A percentile compares a stretch with the other conserved stretches of the same genome.
Conservation (phyloP, 2,797 vertebrate species). For the Siniperca obscura region DNA sequence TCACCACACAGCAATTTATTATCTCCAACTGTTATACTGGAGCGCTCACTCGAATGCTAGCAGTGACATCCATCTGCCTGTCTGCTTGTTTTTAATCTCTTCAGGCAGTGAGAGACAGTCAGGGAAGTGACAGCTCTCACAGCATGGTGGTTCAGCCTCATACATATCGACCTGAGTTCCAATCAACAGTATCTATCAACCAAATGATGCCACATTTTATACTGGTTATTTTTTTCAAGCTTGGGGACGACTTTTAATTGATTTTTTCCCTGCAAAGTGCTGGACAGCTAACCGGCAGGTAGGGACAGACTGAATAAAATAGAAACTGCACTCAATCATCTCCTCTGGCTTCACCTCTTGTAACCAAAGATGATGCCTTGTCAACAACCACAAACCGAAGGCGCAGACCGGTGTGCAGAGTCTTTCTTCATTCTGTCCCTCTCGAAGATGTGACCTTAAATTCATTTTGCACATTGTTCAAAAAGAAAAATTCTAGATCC, state of each 20-base stretch:
- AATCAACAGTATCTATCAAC: not conserved
- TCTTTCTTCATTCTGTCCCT: not conserved
- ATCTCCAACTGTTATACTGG: constrained; percentile 51
- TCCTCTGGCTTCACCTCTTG: constrained; percentile 4
- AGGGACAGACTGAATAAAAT: not conserved
- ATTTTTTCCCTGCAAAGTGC: not conserved
- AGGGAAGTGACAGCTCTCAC: constrained; percentile 64
- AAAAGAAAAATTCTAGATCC: no score
- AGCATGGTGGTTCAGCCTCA: constrained; percentile 44
- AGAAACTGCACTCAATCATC: constrained; percentile 1
- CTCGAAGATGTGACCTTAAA: not conserved
- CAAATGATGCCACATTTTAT: not conserved
- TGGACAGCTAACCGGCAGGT: not conserved
- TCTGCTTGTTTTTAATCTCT: constrained; percentile 64
- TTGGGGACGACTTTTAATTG: not conserved
- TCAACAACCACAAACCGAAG: not conserved
- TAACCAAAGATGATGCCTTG: constrained; percentile 17
- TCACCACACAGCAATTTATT: constrained; percentile 54
- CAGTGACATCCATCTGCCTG: constrained; percentile 70
- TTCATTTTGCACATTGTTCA: no score
- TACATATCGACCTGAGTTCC: constrained; percentile 7
- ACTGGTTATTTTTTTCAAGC: not conserved
- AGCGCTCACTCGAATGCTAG: constrained; percentile 41
- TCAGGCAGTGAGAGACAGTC: constrained; percentile 54
- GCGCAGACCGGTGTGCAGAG: not conserved